Percentiles rank a stretch among this genome's conserved stretches.
phyloP scores from a whole-genome alignment of 2,797 vertebrate genomes.

The Prunella strophiata region DNA sequence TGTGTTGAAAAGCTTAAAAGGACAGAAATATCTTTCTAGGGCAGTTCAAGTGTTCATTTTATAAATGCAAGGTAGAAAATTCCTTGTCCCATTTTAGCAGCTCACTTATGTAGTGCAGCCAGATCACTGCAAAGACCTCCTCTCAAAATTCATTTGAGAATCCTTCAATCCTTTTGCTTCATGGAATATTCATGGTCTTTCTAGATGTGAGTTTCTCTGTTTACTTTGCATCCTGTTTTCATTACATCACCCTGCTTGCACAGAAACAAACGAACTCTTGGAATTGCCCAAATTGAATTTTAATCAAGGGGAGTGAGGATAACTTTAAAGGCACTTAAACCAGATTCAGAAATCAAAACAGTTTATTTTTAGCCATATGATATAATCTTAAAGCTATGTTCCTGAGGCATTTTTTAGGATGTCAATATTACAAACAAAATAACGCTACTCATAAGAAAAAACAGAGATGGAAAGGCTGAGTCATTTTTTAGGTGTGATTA shows the following conservation, averaged over 20 bases:
- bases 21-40: background rate
- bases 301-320: background rate
- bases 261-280: background rate
- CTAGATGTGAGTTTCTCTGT: background rate
- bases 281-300: background rate
- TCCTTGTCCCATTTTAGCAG: background rate
- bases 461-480: background rate
- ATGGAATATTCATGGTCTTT: background rate
- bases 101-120: background rate
- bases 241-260: background rate
- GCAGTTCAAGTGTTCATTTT: background rate
- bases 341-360: background rate
- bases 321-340: background rate
- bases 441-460: background rate
- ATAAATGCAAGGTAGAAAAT: background rate
- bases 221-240: background rate
- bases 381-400: background rate
- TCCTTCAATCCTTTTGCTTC: background rate
- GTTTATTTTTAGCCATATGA: background rate
- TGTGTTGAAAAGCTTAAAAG: background rate
- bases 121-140: background rate
- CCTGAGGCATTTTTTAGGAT: background rate
- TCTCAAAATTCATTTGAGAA: background rate
- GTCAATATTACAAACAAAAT: background rate
- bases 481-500: background rate